Evolutionary conservation across 2,888 invertebrate genomes (phyloP).

Genomic region (Drosophila neonasuta): DNA sequence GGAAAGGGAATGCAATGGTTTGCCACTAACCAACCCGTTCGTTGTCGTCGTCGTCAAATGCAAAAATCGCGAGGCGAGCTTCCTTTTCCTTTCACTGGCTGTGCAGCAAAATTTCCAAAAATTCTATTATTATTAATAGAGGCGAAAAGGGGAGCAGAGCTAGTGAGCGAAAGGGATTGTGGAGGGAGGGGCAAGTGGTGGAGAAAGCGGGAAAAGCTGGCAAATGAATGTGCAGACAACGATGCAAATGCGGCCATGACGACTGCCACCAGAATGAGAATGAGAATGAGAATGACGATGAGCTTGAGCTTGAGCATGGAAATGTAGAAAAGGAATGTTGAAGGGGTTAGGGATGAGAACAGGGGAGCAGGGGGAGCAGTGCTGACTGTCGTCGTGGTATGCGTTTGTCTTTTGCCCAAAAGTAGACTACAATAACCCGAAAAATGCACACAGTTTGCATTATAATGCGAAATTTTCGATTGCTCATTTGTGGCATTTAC

Average conservation of each 20-base stretch:
- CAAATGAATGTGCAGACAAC: constrained; percentile 49
- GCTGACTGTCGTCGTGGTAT: constrained; percentile 46
- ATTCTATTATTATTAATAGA: constrained; percentile 76
- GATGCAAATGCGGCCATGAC: constrained; percentile 59
- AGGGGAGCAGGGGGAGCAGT: neutral
- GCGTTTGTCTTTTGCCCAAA: constrained; percentile 67
- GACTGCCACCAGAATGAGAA: constrained; percentile 44
- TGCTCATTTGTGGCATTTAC: constrained; percentile 80
- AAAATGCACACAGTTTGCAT: constrained; percentile 78
- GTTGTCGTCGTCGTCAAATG: constrained; percentile 59
- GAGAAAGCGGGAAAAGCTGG: constrained; percentile 1
- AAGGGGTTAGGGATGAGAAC: constrained; percentile 3
- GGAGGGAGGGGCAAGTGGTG: neutral
- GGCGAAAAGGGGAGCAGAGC: constrained; percentile 30
- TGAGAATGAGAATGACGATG: constrained; percentile 14
- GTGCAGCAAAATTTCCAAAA: constrained; percentile 69
- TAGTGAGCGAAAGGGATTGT: neutral
- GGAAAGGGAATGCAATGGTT: constrained; percentile 31
- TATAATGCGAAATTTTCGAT: constrained; percentile 79
- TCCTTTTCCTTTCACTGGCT: constrained; percentile 68
- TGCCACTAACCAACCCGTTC: constrained; percentile 59
- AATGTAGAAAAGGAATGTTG: constrained; percentile 2
- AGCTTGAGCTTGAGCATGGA: neutral
- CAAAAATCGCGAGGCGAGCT: constrained; percentile 70
- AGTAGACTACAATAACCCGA: constrained; percentile 71